Conservation (phyloP, 2,888 invertebrate species). For the Chloroclystis v-ata region DNA sequence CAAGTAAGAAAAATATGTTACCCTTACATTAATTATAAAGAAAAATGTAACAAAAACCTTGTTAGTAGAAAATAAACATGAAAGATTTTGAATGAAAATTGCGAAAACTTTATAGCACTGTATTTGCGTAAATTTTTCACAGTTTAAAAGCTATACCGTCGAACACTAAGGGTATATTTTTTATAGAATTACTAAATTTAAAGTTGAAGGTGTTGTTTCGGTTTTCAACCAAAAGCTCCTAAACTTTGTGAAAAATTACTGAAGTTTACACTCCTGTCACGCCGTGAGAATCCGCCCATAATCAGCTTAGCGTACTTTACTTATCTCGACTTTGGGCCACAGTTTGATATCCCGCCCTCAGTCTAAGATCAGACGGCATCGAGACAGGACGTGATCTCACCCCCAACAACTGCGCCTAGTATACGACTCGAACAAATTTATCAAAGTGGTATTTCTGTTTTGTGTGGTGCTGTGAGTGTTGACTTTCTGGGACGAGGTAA, state of each 20-base stretch:
- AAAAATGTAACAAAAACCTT: too few species aligned
- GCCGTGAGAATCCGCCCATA: constrained; percentile 40
- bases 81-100: too few species aligned
- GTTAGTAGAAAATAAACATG: too few species aligned
- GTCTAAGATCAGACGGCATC: constrained; percentile 49
- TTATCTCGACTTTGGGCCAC: constrained; percentile 33
- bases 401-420: constrained; percentile 23
- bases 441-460: constrained; percentile 10
- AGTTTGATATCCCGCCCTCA: constrained; percentile 51
- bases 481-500: constrained; percentile 10
- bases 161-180: too few species aligned
- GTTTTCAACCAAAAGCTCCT: background rate
- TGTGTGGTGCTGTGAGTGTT: constrained; percentile 14
- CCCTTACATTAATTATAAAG: too few species aligned
- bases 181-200: too few species aligned
- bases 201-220: background rate
- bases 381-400: constrained; percentile 42
- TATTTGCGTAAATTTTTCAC: too few species aligned
- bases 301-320: constrained; percentile 58
- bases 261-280: constrained; percentile 7
- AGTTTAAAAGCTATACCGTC: too few species aligned
- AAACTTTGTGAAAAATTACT: constrained; percentile 2
- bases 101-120: too few species aligned
- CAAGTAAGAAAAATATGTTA: too few species aligned
- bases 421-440: constrained; percentile 30